Base-by-base conservation (phyloP, 2,797 vertebrate genomes). In the Coccyzus lansbergi region DNA sequence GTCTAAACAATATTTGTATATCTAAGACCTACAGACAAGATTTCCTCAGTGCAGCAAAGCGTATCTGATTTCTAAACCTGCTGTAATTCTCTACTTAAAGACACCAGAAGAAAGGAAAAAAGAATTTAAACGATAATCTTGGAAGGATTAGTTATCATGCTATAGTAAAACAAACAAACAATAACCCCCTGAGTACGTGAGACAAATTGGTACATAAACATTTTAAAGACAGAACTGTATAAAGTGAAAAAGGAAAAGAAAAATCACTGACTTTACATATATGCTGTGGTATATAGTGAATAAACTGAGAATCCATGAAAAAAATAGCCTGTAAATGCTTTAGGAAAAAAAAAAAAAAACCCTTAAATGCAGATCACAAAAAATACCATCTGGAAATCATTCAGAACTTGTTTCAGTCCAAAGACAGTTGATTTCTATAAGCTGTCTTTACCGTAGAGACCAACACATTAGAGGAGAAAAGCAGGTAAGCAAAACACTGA, bases 191-290 rank as follows among this genome's bases (percentile, higher is more conserved):
- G 58, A 83, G 89, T 76, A 91, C 77, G 58, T 68, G 59, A 93
- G 85, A 92, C 89, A 95, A 94, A 96, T 91, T 95, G 87, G 67
- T 94, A 63, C 69, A 86, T 88, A 93, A 97, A 94, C 94, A 95
- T 92, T 92, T 91, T 84, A 93, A 92, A 90, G 83, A 69, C 68
- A 88, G 63, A 91, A 74, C n/a, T 69, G 52, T 58, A 82, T 40
- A 82, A 91, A 88, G 59, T 1, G 9, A 70, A 93, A 93, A 85
- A 49, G 16, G 36, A 65, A 79, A 78, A 85, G 49, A 65, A 74
- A 86, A 62, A 74, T 46, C 26, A 10, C 53, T 25, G 25, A 51
- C 15, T 83, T 85, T 36, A 29, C 49, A n/a, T 18, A 25, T 70
- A 26, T 28, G 68, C 19, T 17, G 36, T 6, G 15, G 24, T 11